Evolutionary conservation across 2,888 invertebrate genomes (phyloP).

Genomic region (Volucella zonaria): DNA sequence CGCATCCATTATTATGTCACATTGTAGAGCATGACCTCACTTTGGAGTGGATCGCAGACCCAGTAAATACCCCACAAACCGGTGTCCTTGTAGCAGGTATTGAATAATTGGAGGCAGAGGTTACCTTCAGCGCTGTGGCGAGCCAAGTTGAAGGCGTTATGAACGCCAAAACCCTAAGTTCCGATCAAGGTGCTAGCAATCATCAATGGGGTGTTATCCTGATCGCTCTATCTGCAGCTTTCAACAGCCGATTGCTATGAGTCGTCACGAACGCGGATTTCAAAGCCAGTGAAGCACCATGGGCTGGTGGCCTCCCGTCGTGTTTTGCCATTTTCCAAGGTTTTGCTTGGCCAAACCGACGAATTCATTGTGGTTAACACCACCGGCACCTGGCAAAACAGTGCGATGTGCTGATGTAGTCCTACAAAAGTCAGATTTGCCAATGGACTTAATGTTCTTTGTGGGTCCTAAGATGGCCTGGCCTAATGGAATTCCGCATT

Average conservation of each 20-base stretch:
- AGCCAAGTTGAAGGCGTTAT: slow-evolving; percentile 94
- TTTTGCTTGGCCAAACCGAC: slow-evolving; percentile 92
- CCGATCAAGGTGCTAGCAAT: slow-evolving; percentile 98
- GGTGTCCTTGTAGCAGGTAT: slow-evolving; percentile 99
- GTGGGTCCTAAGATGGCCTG: slow-evolving; percentile 98
- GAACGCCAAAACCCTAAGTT: slow-evolving; percentile 96
- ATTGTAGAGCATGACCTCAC: slow-evolving; percentile 88
- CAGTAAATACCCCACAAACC: slow-evolving; percentile 98
- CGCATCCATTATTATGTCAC: slow-evolving; percentile 95
- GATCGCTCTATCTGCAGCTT: slow-evolving; percentile 97
- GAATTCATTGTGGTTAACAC: slow-evolving; percentile 94
- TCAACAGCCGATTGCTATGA: slow-evolving; percentile 97
- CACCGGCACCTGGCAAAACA: slow-evolving; percentile 97
- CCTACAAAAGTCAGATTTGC: slow-evolving; percentile 90
- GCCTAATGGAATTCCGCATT: slow-evolving; percentile 97
- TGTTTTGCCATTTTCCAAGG: slow-evolving; percentile 87
- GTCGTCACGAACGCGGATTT: slow-evolving; percentile 96
- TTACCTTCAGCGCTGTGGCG: slow-evolving; percentile 88
- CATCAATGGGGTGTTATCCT: slow-evolving; percentile 99
- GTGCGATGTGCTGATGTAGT: slow-evolving; percentile 94
- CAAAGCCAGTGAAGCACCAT: slow-evolving; percentile 96
- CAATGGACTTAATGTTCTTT: slow-evolving; percentile 94
- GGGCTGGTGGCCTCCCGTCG: slow-evolving; percentile 88
- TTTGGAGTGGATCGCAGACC: slow-evolving; percentile 90
- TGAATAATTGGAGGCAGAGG: slow-evolving; percentile 98